Evolutionary conservation across 2,113 vertebrate species (phyloP).

Genomic region (Telmatochromis sp.): DNA sequence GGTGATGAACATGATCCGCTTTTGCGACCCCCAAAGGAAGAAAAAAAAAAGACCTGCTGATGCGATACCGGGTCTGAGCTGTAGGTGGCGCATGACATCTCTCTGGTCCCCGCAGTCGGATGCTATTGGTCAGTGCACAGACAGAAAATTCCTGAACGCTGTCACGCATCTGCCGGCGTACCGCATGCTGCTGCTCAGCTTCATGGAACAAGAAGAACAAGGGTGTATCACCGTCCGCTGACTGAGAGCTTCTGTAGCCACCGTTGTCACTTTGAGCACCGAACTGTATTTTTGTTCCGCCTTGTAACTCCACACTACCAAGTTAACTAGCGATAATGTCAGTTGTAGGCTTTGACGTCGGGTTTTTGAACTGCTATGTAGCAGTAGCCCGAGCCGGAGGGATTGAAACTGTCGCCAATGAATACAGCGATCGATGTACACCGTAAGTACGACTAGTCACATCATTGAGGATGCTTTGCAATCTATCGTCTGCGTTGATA

Average conservation of each 20-base stretch:
- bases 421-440: slow-evolving; percentile 94
- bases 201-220: slow-evolving; percentile 63
- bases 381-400: slow-evolving; percentile 93
- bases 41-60: neutral
- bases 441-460: slow-evolving; percentile 77
- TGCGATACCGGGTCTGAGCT: neutral
- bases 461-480: fast-evolving
- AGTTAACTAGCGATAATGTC: slow-evolving; percentile 78
- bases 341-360: slow-evolving; percentile 92
- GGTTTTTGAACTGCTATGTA: slow-evolving; percentile 93
- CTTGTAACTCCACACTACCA: neutral
- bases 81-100: neutral
- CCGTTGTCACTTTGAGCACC: neutral
- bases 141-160: slow-evolving; percentile 59
- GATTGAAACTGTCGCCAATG: slow-evolving; percentile 94
- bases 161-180: slow-evolving; percentile 43
- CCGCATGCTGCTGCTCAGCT: slow-evolving; percentile 54
- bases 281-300: neutral
- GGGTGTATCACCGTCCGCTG: slow-evolving; percentile 32
- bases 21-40: neutral
- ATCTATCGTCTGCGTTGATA: neutral
- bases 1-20: neutral
- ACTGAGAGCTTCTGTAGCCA: slow-evolving; percentile 12
- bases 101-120: neutral
- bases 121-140: slow-evolving; percentile 25